Percentiles rank a stretch among this genome's conserved stretches.
Conservation (phyloP, 2,888 invertebrate species). For the Agonopterix alstromeriana region DNA sequence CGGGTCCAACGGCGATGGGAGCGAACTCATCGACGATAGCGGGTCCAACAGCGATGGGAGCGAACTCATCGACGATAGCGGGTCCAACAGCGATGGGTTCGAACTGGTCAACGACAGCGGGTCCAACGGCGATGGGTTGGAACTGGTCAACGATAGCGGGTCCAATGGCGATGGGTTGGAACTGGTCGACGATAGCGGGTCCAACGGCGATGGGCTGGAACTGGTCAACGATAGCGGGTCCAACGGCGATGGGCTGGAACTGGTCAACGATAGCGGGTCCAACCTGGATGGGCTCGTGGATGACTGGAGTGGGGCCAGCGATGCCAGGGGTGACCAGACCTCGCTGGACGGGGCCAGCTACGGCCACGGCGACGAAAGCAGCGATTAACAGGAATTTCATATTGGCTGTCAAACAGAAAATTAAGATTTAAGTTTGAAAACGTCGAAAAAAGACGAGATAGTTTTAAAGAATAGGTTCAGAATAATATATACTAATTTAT, state of each 20-base stretch:
- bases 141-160: slow-evolving; percentile 6
- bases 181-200: slow-evolving; percentile 2
- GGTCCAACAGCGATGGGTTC: slow-evolving; percentile 5
- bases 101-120: slow-evolving; percentile 7
- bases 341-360: slow-evolving; percentile 23
- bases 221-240: slow-evolving; percentile 13
- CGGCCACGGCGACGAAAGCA: slow-evolving; percentile 37
- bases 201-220: slow-evolving; percentile 5
- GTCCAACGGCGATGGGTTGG: slow-evolving; percentile 4
- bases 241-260: slow-evolving; percentile 1
- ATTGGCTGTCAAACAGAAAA: slow-evolving; percentile 21
- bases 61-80: slow-evolving; percentile 18
- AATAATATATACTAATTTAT: too few species aligned
- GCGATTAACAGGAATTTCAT: slow-evolving; percentile 53
- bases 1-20: slow-evolving; percentile 4
- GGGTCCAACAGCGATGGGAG: slow-evolving; percentile 21
- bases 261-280: slow-evolving; percentile 12
- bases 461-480: too few species aligned
- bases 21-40: not conserved
- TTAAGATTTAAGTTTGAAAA: not conserved
- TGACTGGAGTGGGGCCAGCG: slow-evolving; percentile 20
- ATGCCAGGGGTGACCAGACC: slow-evolving; percentile 38
- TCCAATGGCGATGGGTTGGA: slow-evolving; percentile 7
- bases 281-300: slow-evolving; percentile 8
- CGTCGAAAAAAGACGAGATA: not conserved